Evolutionary conservation across 2,113 vertebrate species (phyloP).

Genomic region (Solenodon paradoxus): DNA sequence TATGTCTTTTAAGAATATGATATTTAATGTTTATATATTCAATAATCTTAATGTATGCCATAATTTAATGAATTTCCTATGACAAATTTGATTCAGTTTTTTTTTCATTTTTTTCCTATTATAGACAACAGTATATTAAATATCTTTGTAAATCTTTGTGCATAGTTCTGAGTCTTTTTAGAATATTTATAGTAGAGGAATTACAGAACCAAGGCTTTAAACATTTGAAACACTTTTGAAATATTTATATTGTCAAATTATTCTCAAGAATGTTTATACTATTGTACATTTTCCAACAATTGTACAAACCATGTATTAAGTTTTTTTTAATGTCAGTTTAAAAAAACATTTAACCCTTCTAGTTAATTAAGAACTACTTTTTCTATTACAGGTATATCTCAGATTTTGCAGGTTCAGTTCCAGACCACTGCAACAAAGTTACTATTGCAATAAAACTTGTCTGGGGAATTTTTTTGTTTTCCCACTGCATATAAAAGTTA

Average conservation of each 20-base stretch:
- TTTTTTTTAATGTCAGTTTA: slow-evolving; percentile 50
- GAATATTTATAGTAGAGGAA: neutral
- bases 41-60: neutral
- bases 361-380: slow-evolving; percentile 1
- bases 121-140: neutral
- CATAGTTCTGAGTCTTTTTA: neutral
- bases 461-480: too few relatives aligned
- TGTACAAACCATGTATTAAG: neutral
- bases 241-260: neutral
- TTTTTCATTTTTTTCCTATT: slow-evolving; percentile 4
- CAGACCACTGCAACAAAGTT: too few relatives aligned
- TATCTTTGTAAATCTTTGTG: neutral
- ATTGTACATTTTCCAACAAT: neutral
- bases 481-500: too few relatives aligned
- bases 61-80: neutral
- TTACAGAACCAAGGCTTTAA: neutral
- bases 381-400: too few relatives aligned
- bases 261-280: neutral
- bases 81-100: slow-evolving; percentile 26
- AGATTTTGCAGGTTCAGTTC: too few relatives aligned
- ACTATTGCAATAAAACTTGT: too few relatives aligned
- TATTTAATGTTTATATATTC: slow-evolving; percentile 8
- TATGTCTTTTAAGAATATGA: slow-evolving; percentile 1
- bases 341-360: too few relatives aligned
- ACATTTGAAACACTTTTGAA: neutral